These are phyloP conservation scores for Chiloscyllium punctatum DNA, from an alignment of 2,797 vertebrate species.

Conservation along the genomic window DNA sequence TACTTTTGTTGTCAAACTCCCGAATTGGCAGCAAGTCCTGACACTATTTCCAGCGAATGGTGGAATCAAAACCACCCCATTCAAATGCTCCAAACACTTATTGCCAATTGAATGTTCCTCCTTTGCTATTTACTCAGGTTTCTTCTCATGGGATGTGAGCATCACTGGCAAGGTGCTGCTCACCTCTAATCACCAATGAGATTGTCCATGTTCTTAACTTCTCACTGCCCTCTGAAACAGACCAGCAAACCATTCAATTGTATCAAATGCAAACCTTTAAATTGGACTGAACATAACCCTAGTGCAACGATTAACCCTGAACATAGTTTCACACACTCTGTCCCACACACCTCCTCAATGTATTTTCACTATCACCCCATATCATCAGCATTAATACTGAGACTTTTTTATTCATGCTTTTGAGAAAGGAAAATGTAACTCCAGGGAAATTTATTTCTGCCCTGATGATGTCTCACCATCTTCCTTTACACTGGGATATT, in stretches of 20 bases:
- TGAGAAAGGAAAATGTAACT: background rate
- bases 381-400: background rate
- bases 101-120: background rate
- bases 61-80: background rate
- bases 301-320: background rate
- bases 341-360: background rate
- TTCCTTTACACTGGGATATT: background rate
- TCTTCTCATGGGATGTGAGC: no score
- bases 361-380: background rate
- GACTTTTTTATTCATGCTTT: background rate
- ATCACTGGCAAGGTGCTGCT: no score
- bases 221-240: no score
- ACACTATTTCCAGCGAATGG: background rate
- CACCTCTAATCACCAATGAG: no score
- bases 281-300: background rate
- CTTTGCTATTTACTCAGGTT: background rate
- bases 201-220: no score
- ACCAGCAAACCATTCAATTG: no score
- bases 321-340: background rate
- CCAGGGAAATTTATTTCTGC: background rate
- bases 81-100: background rate
- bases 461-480: background rate
- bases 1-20: background rate
- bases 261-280: background rate
- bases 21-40: background rate